Evolutionary conservation across 2,888 invertebrate species (phyloP), one percentile per base, ranked within the genome.

Genomic region (Drosophila nr. medialis): DNA sequence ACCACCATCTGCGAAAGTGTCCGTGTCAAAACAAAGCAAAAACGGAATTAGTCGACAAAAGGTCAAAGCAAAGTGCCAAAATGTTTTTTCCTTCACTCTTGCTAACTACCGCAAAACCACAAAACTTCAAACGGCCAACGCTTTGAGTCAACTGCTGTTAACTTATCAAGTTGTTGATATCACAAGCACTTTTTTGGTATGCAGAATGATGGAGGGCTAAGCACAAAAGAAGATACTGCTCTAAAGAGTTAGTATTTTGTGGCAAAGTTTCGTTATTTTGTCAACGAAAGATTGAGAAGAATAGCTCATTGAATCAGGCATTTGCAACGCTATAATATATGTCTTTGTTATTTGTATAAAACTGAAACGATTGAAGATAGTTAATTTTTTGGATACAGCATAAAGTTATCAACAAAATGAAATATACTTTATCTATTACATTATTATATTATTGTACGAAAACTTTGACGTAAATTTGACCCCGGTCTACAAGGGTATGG

Each of bases 41-140:
- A 85, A 78, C 84, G 71, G 83, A 85, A 88, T 85, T 88, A 88
- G 89, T 88, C 89, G 81, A 71, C 66, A 78, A 80, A 64, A 77
- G 63, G 50, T 54, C 59, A 72, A 76, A 81, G 81, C 84, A 88
- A 88, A 85, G 84, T 88, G 85, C 78, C 84, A 88, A 86, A 81
- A 88, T 75, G 83, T 77, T 78, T 74, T 45, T 38, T 49, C 42
- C 59, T 49, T 50, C 59, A n/a, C 32, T 58, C 50, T 51, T 67
- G 32, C 59, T 30, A 64, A 67, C 62, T 55, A 53, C 58, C 45
- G 55, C 62, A 65, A 68, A 86, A 77, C 88, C 88, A 75, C 75
- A 83, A 83, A 67, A 74, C 75, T 81, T 80, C 86, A 83, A 79
- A 86, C 72, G 83, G 75, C 68, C 60, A 72, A 77, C 60, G 70